Evolutionary conservation across 2,888 invertebrate genomes (phyloP), one percentile per base, ranked within the genome.

Genomic region (Nemoura dubitans): DNA sequence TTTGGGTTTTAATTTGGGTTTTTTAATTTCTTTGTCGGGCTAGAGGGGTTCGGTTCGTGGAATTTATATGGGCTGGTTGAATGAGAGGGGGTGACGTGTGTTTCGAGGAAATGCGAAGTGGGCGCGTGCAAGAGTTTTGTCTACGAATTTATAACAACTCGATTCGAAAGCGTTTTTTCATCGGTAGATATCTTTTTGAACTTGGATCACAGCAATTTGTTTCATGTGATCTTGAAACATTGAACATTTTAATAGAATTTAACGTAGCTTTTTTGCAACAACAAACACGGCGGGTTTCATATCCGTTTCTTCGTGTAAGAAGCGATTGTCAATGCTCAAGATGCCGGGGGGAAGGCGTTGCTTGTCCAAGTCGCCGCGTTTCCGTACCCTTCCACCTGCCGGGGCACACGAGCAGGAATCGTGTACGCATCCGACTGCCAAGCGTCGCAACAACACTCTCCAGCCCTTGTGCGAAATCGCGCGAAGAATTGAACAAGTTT

Each of bases 1-100:
- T 88, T 89, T 78, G 88, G 88, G 29, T 87, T 90, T 36, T 90
- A 87, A 80, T 28, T 30, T 27, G 27, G 30, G 43, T 14, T 14
- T n/a, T n/a, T n/a, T n/a, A n/a, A n/a, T n/a, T 78, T 78, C n/a
- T 78, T 78, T 28, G 6, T 28, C 29, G 27, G 78, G n/a, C 77
- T 14, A 16, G n/a, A n/a, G n/a, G n/a, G n/a, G 36, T 36, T 36
- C 36, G 36, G 36, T 36, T 36, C 5, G 36, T 36, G 36, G 36
- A n/a, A 36, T 36, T 36, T 36, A 3, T n/a, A n/a, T 36, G 36
- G 36, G 36, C 5, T 6, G 36, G 36, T 36, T 36, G 36, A 36
- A 36, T 6, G 10, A 36, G 36, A 10, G 10, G 36, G 14, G 14
- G 21, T 59, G 14, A 59, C 59, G 21, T 59, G 59, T 59, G 36